These are phyloP conservation scores for Coregonus clupeaformis DNA, from an alignment of 2,113 vertebrate species.

Conservation along the genomic window DNA sequence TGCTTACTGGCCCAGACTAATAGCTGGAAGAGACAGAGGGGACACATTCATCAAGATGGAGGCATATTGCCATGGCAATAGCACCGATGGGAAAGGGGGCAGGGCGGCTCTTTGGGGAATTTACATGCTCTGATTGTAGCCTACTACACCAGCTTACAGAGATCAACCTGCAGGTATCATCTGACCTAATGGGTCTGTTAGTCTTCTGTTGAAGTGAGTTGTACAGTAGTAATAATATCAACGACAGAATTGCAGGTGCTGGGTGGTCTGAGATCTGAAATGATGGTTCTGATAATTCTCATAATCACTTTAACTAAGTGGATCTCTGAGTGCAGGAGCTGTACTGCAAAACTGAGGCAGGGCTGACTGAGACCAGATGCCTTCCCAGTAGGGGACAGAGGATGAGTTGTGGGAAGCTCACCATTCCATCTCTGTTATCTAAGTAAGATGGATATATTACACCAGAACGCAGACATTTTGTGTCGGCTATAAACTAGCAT, in stretches of 20 bases:
- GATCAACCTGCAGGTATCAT: constrained; percentile 41
- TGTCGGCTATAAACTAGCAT: no score
- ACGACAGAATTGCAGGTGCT: no score
- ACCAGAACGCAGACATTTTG: no score
- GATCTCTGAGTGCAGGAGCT: constrained; percentile 43
- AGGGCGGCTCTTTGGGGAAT: constrained; percentile 38
- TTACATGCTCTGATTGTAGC: background rate
- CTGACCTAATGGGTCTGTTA: constrained; percentile 34
- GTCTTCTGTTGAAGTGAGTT: constrained; percentile 8
- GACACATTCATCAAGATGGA: constrained; percentile 34
- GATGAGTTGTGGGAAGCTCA: background rate
- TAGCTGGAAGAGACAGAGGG: constrained; percentile 30
- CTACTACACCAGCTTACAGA: constrained; percentile 2
- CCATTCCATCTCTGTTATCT: background rate
- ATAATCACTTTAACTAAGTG: constrained; percentile 42
- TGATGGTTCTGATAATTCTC: constrained; percentile 44
- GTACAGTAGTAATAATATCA: no score
- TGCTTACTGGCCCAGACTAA: constrained; percentile 12
- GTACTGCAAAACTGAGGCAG: constrained; percentile 38
- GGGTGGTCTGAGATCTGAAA: constrained; percentile 22
- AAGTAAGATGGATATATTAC: background rate
- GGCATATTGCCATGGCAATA: constrained; percentile 57
- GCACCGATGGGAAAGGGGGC: constrained; percentile 29
- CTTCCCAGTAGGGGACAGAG: constrained; percentile 9
- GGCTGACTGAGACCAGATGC: constrained; percentile 8